Percentiles rank a stretch among this genome's conserved stretches.
phyloP scores from a whole-genome alignment of 2,113 vertebrate species.

The Toxotes jaculatrix region DNA sequence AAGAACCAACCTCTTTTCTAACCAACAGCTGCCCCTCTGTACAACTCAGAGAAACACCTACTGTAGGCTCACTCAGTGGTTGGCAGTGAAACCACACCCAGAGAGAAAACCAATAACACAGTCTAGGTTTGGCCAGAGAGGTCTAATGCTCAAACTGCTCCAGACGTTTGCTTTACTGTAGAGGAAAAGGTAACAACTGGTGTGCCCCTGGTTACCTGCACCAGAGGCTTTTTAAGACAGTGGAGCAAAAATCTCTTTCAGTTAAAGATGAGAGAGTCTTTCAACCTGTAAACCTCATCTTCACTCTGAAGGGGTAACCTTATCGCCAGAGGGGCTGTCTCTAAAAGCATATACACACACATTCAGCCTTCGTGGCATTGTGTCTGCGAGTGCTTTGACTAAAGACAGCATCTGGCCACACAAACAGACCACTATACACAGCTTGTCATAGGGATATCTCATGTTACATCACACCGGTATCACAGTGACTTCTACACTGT shows the following conservation, averaged over 20 bases:
- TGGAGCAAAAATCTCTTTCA: constrained; percentile 15
- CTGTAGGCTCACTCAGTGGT: constrained; percentile 67
- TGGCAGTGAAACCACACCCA: constrained; percentile 75
- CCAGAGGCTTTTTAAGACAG: constrained; percentile 39
- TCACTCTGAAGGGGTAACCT: constrained; percentile 29
- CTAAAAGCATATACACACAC: constrained; percentile 13
- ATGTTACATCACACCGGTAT: not conserved
- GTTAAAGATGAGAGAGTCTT: constrained; percentile 52
- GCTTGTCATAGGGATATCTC: constrained; percentile 22
- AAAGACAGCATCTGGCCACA: constrained; percentile 18
- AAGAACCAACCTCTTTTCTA: constrained; percentile 59
- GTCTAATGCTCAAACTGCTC: constrained; percentile 36
- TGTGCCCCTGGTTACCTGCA: constrained; percentile 58
- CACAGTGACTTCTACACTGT: not conserved
- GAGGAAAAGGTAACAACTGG: constrained; percentile 31
- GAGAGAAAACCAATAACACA: constrained; percentile 66
- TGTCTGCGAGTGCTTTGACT: constrained; percentile 25
- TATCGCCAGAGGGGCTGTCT: constrained; percentile 23
- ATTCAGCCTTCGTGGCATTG: constrained; percentile 9
- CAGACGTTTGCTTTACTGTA: constrained; percentile 68
- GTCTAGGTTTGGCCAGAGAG: constrained; percentile 26
- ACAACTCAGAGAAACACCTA: constrained; percentile 58
- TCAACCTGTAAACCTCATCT: constrained; percentile 60
- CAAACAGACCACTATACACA: constrained; percentile 21
- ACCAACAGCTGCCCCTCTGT: constrained; percentile 67